Conservation (phyloP, 2,113 vertebrate genomes). For the Cygnus buccinator region DNA sequence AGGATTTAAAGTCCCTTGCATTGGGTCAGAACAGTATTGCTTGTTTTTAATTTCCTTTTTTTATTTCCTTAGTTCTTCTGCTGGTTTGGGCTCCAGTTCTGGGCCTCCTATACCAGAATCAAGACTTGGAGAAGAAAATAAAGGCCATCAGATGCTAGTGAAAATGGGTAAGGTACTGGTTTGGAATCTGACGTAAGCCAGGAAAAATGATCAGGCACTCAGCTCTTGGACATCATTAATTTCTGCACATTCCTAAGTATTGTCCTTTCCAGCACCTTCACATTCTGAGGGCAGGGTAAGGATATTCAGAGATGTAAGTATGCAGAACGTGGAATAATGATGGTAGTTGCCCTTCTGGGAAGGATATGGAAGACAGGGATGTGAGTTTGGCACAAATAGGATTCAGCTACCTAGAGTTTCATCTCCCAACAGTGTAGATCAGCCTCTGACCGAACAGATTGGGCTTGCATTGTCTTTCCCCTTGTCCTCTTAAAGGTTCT, state of each 20-base stretch:
- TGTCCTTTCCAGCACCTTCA: background rate
- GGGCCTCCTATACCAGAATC: slow-evolving; percentile 80
- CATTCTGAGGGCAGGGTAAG: background rate
- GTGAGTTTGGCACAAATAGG: background rate
- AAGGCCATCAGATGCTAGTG: slow-evolving; percentile 90
- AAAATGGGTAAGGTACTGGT: slow-evolving; percentile 84
- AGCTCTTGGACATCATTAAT: background rate
- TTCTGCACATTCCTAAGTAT: background rate
- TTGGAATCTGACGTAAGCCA: background rate
- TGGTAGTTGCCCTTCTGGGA: background rate
- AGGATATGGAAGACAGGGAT: background rate
- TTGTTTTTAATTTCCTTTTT: background rate
- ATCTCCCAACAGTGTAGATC: background rate
- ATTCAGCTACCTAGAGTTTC: rapidly evolving
- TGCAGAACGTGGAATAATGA: background rate
- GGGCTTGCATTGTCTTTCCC: rapidly evolving
- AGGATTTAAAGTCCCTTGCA: background rate
- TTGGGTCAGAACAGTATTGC: background rate
- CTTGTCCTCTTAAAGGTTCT: background rate
- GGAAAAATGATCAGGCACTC: background rate
- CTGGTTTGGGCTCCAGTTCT: slow-evolving; percentile 82
- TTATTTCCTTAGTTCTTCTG: slow-evolving; percentile 80
- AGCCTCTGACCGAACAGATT: background rate
- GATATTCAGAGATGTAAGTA: background rate
- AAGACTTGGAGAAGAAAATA: slow-evolving; percentile 95